Evolutionary conservation across 2,113 vertebrate genomes (phyloP).

Genomic region (Mormyrus lacerda): DNA sequence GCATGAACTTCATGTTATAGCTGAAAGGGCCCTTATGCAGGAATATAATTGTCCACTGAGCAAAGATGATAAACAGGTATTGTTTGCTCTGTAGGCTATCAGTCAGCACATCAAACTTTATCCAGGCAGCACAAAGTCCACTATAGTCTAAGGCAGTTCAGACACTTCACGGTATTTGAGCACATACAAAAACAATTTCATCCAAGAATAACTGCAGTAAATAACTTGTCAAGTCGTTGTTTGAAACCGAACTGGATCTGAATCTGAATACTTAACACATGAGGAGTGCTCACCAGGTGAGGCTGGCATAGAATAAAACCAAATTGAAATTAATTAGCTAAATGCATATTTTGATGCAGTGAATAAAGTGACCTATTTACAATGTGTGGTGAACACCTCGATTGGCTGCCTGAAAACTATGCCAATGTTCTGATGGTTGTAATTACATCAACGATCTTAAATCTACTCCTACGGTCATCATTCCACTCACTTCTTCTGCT

Average conservation of each 20-base stretch:
- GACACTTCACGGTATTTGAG: neutral
- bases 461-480: constrained; percentile 57
- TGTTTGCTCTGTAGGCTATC: neutral
- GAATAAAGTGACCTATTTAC: constrained; percentile 56
- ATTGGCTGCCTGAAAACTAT: constrained; percentile 59
- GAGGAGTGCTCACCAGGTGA: constrained; percentile 19
- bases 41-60: too few species aligned
- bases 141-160: neutral
- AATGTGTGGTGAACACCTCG: constrained; percentile 57
- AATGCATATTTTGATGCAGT: constrained; percentile 50
- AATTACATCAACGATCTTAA: constrained; percentile 60
- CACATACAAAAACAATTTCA: neutral
- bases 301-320: constrained; percentile 34
- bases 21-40: too few species aligned
- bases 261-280: constrained; percentile 47
- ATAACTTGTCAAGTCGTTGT: constrained; percentile 42
- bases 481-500: constrained; percentile 48
- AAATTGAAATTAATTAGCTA: constrained; percentile 56
- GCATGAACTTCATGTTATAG: too few species aligned
- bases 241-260: constrained; percentile 48
- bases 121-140: neutral
- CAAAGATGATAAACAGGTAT: neutral
- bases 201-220: neutral
- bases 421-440: constrained; percentile 61
- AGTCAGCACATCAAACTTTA: neutral